Percentiles rank a stretch among this genome's conserved stretches.
Conservation (phyloP, 2,888 invertebrate genomes). For the Drosophila rubida region DNA sequence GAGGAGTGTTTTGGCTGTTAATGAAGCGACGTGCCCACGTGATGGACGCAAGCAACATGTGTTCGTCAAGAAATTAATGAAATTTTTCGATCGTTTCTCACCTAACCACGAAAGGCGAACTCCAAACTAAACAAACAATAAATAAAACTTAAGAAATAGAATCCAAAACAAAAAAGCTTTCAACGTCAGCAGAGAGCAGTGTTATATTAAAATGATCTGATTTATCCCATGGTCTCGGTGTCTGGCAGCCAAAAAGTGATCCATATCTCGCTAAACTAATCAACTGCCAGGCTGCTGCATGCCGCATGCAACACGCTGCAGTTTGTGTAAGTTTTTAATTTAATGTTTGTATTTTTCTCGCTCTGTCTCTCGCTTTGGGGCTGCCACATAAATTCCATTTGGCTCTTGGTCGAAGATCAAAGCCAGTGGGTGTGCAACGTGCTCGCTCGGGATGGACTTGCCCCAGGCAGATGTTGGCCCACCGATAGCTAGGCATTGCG, state of each 20-base stretch:
- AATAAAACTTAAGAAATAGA: conserved; percentile 53
- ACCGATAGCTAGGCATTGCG: conserved; percentile 37
- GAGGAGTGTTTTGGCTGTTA: conserved; percentile 45
- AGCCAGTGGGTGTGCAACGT: conserved; percentile 45
- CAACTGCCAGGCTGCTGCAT: conserved; percentile 17
- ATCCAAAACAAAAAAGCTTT: conserved; percentile 57
- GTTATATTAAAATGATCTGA: conserved; percentile 59
- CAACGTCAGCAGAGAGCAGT: conserved; percentile 37
- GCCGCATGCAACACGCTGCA: conserved; percentile 50
- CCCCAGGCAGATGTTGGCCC: conserved; percentile 43
- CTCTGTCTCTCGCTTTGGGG: conserved; percentile 7
- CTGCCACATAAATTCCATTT: conserved; percentile 68
- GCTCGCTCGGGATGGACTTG: conserved; percentile 8
- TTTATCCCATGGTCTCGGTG: conserved; percentile 53
- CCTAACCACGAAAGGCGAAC: conserved; percentile 26
- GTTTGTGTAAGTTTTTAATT: conserved; percentile 44
- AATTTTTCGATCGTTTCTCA: conserved; percentile 61
- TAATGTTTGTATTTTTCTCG: conserved; percentile 16
- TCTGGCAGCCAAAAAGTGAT: conserved; percentile 23
- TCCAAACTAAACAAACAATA: conserved; percentile 62
- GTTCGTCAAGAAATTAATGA: conserved; percentile 45
- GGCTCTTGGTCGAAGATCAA: conserved; percentile 66
- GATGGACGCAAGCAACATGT: conserved; percentile 44
- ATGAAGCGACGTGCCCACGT: conserved; percentile 54
- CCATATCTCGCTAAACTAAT: conserved; percentile 43